Base-by-base conservation (phyloP, 2,113 vertebrate species). In the Muntiacus muntjak region DNA sequence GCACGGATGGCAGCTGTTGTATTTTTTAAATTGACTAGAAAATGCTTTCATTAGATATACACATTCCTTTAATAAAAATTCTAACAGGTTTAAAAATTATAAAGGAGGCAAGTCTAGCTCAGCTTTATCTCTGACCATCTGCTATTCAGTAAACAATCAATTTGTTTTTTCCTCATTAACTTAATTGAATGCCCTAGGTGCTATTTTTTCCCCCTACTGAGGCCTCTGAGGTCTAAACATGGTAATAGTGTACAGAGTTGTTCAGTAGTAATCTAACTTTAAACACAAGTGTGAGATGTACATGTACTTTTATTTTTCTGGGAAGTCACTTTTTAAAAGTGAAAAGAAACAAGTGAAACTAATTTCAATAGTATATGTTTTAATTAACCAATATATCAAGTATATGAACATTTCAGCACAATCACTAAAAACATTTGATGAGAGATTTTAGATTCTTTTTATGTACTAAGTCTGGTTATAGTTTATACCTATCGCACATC, bases 61-160 rank as follows among this genome's bases (percentile, higher is more conserved):
- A 78, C 25, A 52, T 76, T 62, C 40, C 89, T 89, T 96, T 89
- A 89, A 89, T 85, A 94, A 89, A 94, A 85, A 78, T 55, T 86
- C 17, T 62, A 19, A 13, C 15, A 25, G 54, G 0, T 33, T 87
- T 94, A 89, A 89, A 54, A 89, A 89, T 85, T 90, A 62, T 3
- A 91, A 26, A 92, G 17, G 2, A 79, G 54, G 71, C 30, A 94
- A 95, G 28, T 79, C 23, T 36, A 81, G 26, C 21, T 92, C 47
- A 86, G 9, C 15, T 96, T 50, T 62, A 5, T 94, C 92, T 95
- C 7, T 92, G 67, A 78, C 28, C 67, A 93, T 95, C 30, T 97
- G 36, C 52, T 95, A 26, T 30, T 2, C 16, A 94, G 76, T 67
- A 93, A 95, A 89, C 13, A 94, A 86, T 76, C 21, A 40, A 54